A percentile compares a stretch with the other conserved stretches of the same genome.
These are phyloP conservation scores for Ceratothoa steindachneri DNA, from an alignment of 2,888 invertebrate genomes.

Conservation along the genomic window DNA sequence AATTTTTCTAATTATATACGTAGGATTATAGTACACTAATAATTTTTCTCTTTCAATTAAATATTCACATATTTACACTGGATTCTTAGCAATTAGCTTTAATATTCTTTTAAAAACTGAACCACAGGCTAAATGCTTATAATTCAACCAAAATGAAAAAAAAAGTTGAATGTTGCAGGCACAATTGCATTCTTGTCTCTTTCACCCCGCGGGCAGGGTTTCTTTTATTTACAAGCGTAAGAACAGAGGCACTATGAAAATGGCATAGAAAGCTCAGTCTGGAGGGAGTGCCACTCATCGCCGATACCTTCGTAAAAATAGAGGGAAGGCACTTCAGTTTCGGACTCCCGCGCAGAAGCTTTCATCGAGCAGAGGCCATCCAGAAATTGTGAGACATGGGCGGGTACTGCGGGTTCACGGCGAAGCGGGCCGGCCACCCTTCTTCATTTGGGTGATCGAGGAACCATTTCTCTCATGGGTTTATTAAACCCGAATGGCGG, in stretches of 20 bases:
- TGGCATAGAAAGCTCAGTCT: not conserved
- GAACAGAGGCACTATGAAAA: slow-evolving; percentile 6
- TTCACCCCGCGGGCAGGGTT: not conserved
- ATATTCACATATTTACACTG: not conserved
- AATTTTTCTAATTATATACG: not conserved
- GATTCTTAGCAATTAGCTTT: not conserved
- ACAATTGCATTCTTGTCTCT: not conserved
- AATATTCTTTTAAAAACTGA: not conserved
- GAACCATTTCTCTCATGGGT: not conserved
- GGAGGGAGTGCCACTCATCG: not conserved
- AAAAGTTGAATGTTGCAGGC: not conserved
- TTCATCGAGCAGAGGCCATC: too few relatives aligned
- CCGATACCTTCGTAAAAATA: not conserved
- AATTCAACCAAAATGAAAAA: not conserved
- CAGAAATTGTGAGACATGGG: too few relatives aligned
- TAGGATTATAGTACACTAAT: not conserved
- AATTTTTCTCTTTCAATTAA: not conserved
- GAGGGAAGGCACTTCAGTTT: not conserved
- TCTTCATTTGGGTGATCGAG: not conserved
- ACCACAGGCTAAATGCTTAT: not conserved
- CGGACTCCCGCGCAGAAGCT: not conserved
- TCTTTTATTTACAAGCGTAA: slow-evolving; percentile 5
- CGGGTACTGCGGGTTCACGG: too few relatives aligned
- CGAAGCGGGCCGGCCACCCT: too few relatives aligned
- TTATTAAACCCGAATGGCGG: not conserved